phyloP scores from a whole-genome alignment of 2,888 invertebrate species.

The Dendrolimus pini region DNA sequence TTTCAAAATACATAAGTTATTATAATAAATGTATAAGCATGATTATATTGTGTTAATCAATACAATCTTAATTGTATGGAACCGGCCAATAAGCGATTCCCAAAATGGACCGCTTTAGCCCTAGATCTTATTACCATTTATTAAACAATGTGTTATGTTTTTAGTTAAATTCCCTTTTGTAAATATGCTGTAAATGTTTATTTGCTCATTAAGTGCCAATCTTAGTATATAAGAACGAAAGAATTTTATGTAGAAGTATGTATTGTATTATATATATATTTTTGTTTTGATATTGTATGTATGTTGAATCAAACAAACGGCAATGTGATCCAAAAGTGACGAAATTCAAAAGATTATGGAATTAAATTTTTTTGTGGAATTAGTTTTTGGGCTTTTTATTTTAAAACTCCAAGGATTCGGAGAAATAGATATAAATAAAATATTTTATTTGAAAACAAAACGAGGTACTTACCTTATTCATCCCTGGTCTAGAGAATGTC shows the following conservation, averaged over 20 bases:
- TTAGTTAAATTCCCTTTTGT: constrained; percentile 17
- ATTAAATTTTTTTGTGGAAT: constrained; percentile 48
- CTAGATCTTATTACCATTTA: too few relatives aligned
- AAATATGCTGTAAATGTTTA: constrained; percentile 36
- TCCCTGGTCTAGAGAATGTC: too few relatives aligned
- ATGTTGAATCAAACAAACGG: constrained; percentile 22
- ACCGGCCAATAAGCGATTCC: too few relatives aligned
- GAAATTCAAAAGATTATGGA: constrained; percentile 35
- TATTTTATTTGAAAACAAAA: too few relatives aligned
- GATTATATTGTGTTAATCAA: too few relatives aligned
- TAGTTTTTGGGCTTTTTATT: constrained; percentile 11
- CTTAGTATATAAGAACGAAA: constrained; percentile 53
- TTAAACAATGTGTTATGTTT: too few relatives aligned
- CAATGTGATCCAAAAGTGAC: constrained; percentile 56
- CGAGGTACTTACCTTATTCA: too few relatives aligned
- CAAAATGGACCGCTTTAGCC: too few relatives aligned
- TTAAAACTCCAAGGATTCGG: not conserved
- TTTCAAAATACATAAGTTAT: too few relatives aligned
- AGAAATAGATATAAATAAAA: too few relatives aligned
- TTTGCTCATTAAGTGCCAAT: constrained; percentile 72
- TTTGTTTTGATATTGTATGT: constrained; percentile 29
- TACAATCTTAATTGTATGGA: too few relatives aligned
- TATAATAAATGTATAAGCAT: too few relatives aligned
- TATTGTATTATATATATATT: not conserved
- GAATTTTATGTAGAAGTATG: constrained; percentile 8